Conservation (phyloP, 2,888 invertebrate genomes). For the Lasioglossum lativentre region DNA sequence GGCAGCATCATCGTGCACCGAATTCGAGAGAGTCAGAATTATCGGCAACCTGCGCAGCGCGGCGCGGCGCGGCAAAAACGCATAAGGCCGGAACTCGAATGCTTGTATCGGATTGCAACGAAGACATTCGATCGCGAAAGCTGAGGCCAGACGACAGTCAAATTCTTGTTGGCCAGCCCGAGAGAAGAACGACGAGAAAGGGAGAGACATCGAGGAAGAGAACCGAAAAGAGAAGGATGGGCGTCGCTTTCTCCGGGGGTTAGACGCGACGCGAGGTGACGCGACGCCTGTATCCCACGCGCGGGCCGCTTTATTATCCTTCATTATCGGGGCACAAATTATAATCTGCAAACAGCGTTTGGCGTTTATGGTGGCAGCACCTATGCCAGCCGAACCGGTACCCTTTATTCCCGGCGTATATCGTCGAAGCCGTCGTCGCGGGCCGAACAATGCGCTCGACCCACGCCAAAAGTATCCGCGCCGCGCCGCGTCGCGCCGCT, state of each 20-base stretch:
- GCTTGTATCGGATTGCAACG: neutral
- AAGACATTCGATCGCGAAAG: conserved; percentile 2
- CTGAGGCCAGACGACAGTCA: conserved; percentile 6
- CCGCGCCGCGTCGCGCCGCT: conserved; percentile 14
- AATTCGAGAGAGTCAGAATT: neutral
- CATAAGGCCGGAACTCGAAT: neutral
- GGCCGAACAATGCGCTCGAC: conserved; percentile 61
- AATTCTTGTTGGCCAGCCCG: neutral
- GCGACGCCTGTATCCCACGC: conserved; percentile 54
- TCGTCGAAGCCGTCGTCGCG: conserved; percentile 53
- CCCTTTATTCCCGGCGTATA: conserved; percentile 57
- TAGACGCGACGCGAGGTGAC: neutral
- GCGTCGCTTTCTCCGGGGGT: conserved; percentile 28
- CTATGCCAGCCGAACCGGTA: conserved; percentile 53
- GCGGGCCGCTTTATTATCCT: conserved; percentile 69
- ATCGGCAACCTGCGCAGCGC: neutral
- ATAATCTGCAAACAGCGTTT: conserved; percentile 67
- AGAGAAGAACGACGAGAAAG: conserved; percentile 1
- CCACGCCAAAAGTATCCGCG: conserved; percentile 56
- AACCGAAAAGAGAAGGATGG: neutral
- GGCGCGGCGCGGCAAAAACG: neutral
- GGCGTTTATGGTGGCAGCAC: conserved; percentile 66
- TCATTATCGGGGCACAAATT: conserved; percentile 74
- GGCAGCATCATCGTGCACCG: neutral
- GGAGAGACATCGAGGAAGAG: neutral